phyloP scores from a whole-genome alignment of 1,140 invertebrate genomes.

The Eulimnadia texana region DNA sequence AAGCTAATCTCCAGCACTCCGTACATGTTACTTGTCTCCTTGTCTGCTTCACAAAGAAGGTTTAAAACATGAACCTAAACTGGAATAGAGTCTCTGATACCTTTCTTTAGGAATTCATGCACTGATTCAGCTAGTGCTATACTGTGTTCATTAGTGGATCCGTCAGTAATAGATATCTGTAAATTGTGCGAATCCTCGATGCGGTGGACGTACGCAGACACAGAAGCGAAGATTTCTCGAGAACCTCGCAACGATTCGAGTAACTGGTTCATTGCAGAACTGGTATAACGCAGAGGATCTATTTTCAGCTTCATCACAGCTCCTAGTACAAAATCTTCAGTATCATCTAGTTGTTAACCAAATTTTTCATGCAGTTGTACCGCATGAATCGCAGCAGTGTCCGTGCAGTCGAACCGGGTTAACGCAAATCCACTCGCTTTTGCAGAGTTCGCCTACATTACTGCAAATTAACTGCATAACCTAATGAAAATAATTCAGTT shows the following conservation, averaged over 20 bases:
- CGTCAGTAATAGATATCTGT: background rate
- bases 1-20: background rate
- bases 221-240: background rate
- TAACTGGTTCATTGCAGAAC: background rate
- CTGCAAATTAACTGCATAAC: constrained; percentile 8
- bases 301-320: constrained; percentile 4
- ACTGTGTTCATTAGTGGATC: background rate
- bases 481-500: background rate
- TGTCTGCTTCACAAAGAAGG: background rate
- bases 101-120: background rate
- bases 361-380: background rate
- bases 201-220: background rate
- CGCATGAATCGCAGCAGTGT: constrained; percentile 6
- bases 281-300: background rate
- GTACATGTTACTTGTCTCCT: background rate
- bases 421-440: background rate
- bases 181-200: background rate
- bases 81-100: background rate
- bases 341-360: background rate
- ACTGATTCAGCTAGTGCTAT: background rate
- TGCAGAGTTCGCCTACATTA: background rate
- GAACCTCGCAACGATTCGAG: background rate
- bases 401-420: background rate
- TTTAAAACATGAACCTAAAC: background rate
- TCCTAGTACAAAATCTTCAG: background rate